Evolutionary conservation across 2,797 vertebrate genomes (phyloP), one percentile per base, ranked within the genome.

Genomic region (Pampus argenteus): DNA sequence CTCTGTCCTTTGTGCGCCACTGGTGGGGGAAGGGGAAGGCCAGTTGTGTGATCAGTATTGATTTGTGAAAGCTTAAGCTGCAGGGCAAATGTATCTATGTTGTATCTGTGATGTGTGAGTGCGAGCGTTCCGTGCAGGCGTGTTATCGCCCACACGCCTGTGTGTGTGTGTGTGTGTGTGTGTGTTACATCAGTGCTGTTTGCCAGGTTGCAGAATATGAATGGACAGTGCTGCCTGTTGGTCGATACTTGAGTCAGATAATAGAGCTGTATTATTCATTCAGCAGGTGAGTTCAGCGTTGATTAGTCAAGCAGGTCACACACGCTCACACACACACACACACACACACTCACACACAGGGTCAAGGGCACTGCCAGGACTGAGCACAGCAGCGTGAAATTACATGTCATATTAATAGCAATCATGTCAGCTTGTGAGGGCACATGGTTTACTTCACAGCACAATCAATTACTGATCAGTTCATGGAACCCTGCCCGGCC

Each of bases 21-120:
- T 56, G 59, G 76, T 77, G 71, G 78, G 64, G 44, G 47, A 17
- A 26, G 76, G 74, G 54, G n/a, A 49, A 22, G 49, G 66, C 55
- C 70, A 22, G 66, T 60, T 56, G 44, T 79, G 68, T 64, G 82
- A 87, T 86, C 81, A 10, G 22, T 84, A 92, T 92, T 83, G 92
- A 93, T 92, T 76, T 34, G 23, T 52, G 34, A 76, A 66, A 69
- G 71, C 69, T 69, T 47, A 7, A 22, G 73, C 86, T 78, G 17
- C 49, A 2, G 84, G 81, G 54, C 73, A 54, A 50, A 73, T 79
- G 62, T 65, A 42, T 85, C 71, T 48, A 40, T 3, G 15, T 22
- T 80, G 9, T 56, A 51, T 72, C 59, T 65, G 59, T 61, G 55
- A 48, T 57, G 48, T 20, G 63, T 56, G 60, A 9, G 6, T 49